phyloP scores from a whole-genome alignment of 2,113 vertebrate species.

The Crotalus helleri region DNA sequence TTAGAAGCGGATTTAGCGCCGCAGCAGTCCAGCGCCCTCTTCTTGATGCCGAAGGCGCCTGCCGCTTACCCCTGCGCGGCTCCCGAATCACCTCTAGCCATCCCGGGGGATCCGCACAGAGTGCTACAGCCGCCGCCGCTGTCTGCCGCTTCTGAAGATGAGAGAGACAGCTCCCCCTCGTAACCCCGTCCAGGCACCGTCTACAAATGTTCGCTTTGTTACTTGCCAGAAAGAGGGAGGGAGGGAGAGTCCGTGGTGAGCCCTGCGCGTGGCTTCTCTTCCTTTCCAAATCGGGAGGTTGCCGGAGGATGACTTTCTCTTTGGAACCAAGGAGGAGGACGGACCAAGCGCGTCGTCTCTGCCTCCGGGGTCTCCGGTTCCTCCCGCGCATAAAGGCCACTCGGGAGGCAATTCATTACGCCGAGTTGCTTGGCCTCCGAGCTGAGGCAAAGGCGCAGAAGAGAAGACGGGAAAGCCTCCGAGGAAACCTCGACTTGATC shows the following conservation, averaged over 20 bases:
- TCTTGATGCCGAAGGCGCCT: neutral
- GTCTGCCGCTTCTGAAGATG: constrained; percentile 2
- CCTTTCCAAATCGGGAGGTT: neutral
- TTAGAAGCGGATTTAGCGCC: neutral
- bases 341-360: neutral
- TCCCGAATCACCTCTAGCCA: neutral
- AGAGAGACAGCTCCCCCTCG: neutral
- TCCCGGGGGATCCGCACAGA: neutral
- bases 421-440: neutral
- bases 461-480: neutral
- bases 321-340: neutral
- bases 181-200: neutral
- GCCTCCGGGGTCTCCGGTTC: neutral
- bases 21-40: neutral
- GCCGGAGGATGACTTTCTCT: neutral
- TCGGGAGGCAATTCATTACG: neutral
- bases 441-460: neutral
- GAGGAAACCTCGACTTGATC: neutral
- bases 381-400: neutral
- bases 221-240: neutral
- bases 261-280: neutral
- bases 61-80: neutral
- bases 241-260: neutral
- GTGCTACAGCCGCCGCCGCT: neutral
- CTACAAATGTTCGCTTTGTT: neutral